Conservation (phyloP, 2,888 invertebrate genomes). For the Sepiola atlantica region DNA sequence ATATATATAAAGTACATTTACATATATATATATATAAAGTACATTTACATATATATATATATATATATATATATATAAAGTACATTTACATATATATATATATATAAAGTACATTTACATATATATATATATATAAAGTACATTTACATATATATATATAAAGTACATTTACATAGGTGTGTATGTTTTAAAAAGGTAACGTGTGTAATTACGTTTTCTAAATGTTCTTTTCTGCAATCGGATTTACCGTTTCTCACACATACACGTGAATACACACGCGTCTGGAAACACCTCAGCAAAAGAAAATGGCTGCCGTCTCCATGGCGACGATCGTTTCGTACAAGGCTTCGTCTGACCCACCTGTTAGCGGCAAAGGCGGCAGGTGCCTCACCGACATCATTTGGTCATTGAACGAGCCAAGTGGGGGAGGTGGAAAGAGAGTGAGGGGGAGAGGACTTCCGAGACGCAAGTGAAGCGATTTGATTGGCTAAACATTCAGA, state of each 20-base stretch:
- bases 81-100: background rate
- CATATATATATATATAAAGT: background rate
- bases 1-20: no score
- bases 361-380: conserved; percentile 16
- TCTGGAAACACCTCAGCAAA: background rate
- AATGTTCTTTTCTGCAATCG: background rate
- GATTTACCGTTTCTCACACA: background rate
- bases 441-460: background rate
- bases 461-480: background rate
- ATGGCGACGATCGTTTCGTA: background rate
- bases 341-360: background rate
- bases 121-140: background rate
- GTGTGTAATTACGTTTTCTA: background rate
- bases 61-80: background rate
- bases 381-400: background rate
- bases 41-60: background rate
- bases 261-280: background rate
- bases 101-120: background rate
- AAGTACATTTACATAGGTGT: background rate
- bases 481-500: background rate
- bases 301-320: background rate
- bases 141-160: background rate
- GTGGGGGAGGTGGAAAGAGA: background rate
- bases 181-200: background rate
- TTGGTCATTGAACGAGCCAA: background rate